Conservation (phyloP, 2,888 invertebrate genomes). For the Lordiphosa fenestrarum region DNA sequence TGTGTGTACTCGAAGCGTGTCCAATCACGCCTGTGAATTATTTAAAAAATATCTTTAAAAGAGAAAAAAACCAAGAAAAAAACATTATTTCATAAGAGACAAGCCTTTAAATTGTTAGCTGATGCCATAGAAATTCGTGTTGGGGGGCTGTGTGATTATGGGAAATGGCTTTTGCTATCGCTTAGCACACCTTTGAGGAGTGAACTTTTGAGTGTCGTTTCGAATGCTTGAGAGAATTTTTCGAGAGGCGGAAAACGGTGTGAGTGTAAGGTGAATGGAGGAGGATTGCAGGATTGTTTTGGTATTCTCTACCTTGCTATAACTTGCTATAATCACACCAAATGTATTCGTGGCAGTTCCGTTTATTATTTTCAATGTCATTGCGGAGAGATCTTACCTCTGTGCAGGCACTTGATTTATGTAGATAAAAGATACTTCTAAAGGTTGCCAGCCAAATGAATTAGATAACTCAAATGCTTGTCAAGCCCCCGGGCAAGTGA, state of each 20-base stretch:
- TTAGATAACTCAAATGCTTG: constrained; percentile 32
- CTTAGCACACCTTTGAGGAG: constrained; percentile 39
- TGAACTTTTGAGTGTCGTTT: constrained; percentile 37
- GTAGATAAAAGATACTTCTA: constrained; percentile 35
- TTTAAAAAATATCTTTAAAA: constrained; percentile 37
- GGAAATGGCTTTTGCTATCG: constrained; percentile 49
- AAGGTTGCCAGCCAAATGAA: constrained; percentile 34
- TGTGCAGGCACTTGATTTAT: constrained; percentile 32
- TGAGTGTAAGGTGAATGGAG: constrained; percentile 12
- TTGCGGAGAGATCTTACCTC: not conserved
- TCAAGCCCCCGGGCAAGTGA: constrained; percentile 24
- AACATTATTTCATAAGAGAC: constrained; percentile 43
- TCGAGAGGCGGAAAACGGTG: constrained; percentile 23
- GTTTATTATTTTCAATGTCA: constrained; percentile 24
- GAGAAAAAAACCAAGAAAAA: too few relatives aligned
- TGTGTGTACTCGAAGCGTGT: constrained; percentile 35
- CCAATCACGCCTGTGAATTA: constrained; percentile 51
- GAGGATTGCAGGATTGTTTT: not conserved
- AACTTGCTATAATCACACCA: too few relatives aligned
- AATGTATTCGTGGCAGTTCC: too few relatives aligned
- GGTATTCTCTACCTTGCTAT: too few relatives aligned
- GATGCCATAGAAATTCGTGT: constrained; percentile 45
- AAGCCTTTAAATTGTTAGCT: constrained; percentile 48
- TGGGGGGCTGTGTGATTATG: constrained; percentile 45
- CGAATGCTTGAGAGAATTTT: constrained; percentile 40